phyloP scores from a whole-genome alignment of 2,888 invertebrate genomes.

The Apeira syringaria region DNA sequence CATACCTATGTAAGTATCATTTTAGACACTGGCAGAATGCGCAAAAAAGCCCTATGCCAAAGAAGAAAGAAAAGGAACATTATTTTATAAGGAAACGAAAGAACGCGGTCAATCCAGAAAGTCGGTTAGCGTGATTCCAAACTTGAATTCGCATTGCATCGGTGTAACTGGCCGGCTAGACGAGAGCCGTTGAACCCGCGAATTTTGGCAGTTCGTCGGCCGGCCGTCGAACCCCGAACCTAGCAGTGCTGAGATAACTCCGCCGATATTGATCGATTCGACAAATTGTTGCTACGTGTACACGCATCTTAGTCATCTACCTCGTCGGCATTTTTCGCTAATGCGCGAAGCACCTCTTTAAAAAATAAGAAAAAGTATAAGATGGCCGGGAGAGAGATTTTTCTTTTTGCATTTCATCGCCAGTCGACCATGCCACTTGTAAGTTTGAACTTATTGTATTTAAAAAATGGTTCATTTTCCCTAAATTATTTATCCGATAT shows the following conservation, averaged over 20 bases:
- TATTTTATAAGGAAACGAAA: too few relatives aligned
- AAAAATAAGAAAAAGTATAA: too few relatives aligned
- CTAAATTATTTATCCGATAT: too few relatives aligned
- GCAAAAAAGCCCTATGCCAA: too few relatives aligned
- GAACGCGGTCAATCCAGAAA: background rate
- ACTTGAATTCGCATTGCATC: slow-evolving; percentile 21
- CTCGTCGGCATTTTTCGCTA: background rate
- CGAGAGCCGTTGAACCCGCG: slow-evolving; percentile 39
- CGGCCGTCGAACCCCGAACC: slow-evolving; percentile 29
- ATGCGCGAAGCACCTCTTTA: background rate
- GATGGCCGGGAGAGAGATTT: too few relatives aligned
- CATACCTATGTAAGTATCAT: too few relatives aligned
- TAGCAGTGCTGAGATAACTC: slow-evolving; percentile 14
- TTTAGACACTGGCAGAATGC: too few relatives aligned
- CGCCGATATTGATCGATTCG: slow-evolving; percentile 5
- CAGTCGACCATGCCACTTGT: too few relatives aligned
- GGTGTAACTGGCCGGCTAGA: slow-evolving; percentile 29
- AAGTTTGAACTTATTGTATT: too few relatives aligned
- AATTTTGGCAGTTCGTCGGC: slow-evolving; percentile 24
- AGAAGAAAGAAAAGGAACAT: too few relatives aligned
- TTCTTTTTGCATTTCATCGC: too few relatives aligned
- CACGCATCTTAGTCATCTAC: background rate
- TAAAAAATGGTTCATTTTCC: too few relatives aligned
- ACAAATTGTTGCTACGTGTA: slow-evolving; percentile 1
- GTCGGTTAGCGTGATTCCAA: slow-evolving; percentile 1